Conservation (phyloP, 2,113 vertebrate genomes). For the Cyanoderma ruficeps region DNA sequence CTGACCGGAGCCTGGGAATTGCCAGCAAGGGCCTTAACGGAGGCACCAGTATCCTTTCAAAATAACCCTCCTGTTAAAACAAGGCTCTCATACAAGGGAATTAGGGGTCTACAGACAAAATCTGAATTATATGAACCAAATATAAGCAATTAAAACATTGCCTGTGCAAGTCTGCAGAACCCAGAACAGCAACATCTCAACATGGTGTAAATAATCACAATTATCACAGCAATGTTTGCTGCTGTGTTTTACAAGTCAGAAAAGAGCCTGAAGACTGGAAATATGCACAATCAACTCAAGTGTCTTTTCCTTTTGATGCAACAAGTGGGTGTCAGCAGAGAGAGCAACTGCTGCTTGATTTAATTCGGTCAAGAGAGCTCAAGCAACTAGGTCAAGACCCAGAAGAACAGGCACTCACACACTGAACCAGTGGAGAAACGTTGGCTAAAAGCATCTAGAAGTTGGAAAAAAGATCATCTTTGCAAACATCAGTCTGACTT, state of each 20-base stretch:
- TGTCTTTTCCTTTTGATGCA: neutral
- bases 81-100: neutral
- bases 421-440: neutral
- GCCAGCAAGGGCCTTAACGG: neutral
- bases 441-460: neutral
- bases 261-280: neutral
- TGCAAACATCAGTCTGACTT: neutral
- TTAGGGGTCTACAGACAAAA: neutral
- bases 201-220: neutral
- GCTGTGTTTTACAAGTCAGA: neutral
- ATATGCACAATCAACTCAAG: neutral
- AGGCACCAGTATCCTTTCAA: neutral
- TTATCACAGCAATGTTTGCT: neutral
- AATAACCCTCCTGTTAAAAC: neutral
- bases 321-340: neutral
- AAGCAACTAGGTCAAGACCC: constrained; percentile 1
- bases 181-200: neutral
- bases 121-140: neutral
- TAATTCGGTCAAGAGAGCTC: neutral
- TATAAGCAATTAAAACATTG: neutral
- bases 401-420: neutral
- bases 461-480: neutral
- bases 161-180: neutral
- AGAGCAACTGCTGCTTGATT: neutral
- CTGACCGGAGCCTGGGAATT: neutral